phyloP scores from a whole-genome alignment of 2,888 invertebrate genomes.

The Morpho deidamia region DNA sequence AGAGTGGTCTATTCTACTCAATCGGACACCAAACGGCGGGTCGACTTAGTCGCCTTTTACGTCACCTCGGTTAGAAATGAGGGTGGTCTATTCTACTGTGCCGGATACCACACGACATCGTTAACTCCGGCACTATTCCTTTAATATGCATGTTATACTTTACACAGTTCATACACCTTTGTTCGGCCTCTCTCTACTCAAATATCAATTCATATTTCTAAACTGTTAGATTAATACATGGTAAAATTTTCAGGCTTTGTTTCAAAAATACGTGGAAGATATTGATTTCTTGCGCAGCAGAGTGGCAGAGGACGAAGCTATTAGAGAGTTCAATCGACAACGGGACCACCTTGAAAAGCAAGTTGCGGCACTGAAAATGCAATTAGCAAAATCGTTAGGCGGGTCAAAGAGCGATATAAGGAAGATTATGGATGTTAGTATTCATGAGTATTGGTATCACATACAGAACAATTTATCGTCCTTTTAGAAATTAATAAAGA shows the following conservation, averaged over 20 bases:
- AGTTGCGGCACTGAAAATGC: constrained; percentile 52
- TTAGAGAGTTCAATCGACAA: constrained; percentile 87
- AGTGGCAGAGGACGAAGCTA: constrained; percentile 83
- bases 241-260: constrained; percentile 67
- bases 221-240: background rate
- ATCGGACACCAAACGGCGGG: too few species aligned
- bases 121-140: too few species aligned
- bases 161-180: too few species aligned
- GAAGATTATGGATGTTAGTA: constrained; percentile 81
- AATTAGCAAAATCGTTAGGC: constrained; percentile 52
- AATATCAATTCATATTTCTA: too few species aligned
- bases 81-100: too few species aligned
- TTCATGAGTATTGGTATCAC: background rate
- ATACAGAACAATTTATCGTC: too few species aligned
- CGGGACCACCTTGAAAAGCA: constrained; percentile 88
- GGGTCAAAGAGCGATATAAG: constrained; percentile 77
- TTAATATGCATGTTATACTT: too few species aligned
- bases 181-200: too few species aligned
- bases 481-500: background rate
- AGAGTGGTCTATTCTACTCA: too few species aligned
- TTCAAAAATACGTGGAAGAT: constrained; percentile 85
- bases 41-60: too few species aligned
- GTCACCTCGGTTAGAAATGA: too few species aligned
- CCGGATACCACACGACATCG: too few species aligned
- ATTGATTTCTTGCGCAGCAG: constrained; percentile 83